Conservation (phyloP, 2,797 vertebrate species). For the Ficedula albicollis region DNA sequence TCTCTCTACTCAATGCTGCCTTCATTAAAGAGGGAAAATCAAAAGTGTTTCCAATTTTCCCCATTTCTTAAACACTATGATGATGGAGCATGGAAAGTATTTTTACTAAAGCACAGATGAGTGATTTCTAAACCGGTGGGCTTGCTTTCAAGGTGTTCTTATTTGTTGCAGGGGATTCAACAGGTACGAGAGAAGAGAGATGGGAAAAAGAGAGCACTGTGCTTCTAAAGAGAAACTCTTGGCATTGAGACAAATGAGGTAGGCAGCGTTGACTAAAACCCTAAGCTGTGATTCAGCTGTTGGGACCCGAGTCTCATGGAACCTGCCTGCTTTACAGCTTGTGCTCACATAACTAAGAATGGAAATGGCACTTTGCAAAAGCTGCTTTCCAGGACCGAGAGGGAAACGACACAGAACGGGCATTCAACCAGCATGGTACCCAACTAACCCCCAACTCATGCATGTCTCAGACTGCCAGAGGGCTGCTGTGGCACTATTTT, state of each 20-base stretch:
- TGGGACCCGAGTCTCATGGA: background rate
- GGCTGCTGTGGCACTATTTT: background rate
- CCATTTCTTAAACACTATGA: background rate
- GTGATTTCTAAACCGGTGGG: background rate
- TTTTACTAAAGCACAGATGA: background rate
- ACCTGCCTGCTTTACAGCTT: background rate
- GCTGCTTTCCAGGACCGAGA: background rate
- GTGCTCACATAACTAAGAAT: accelerated
- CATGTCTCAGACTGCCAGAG: background rate
- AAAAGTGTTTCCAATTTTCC: background rate
- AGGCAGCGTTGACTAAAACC: background rate
- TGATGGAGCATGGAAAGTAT: background rate
- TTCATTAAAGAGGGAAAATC: background rate
- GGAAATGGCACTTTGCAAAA: background rate
- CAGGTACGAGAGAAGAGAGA: background rate
- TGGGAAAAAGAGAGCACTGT: background rate
- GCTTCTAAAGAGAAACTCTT: background rate
- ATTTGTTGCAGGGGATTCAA: background rate
- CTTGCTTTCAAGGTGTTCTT: background rate
- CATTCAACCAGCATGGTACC: background rate
- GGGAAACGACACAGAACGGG: background rate
- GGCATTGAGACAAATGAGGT: background rate
- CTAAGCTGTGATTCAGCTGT: background rate
- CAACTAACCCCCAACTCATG: background rate
- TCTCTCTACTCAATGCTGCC: background rate